Conservation (phyloP, 2,113 vertebrate genomes). For the Gallinago paraguaiae region DNA sequence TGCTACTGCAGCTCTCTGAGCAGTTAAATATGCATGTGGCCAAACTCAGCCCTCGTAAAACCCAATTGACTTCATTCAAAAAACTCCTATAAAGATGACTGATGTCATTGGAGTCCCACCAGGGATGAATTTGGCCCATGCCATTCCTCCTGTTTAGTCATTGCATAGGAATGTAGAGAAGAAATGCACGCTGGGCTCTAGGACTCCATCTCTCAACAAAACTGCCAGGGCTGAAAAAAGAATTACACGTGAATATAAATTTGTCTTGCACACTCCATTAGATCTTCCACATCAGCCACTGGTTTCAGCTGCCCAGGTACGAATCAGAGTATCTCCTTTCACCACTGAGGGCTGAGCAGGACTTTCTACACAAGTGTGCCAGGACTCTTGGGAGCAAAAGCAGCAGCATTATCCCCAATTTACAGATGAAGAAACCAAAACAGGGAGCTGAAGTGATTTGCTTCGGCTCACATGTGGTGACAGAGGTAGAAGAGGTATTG, state of each 20-base stretch:
- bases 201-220: slow-evolving; percentile 46
- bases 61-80: slow-evolving; percentile 44
- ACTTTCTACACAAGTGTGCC: background rate
- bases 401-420: background rate
- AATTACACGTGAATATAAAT: slow-evolving; percentile 20
- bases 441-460: background rate
- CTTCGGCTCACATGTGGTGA: slow-evolving; percentile 1
- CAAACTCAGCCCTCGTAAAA: slow-evolving; percentile 37
- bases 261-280: background rate
- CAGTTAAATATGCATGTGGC: slow-evolving; percentile 5
- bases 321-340: background rate
- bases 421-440: background rate
- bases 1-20: slow-evolving; percentile 2
- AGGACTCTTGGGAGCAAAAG: background rate
- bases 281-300: background rate
- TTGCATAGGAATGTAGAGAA: slow-evolving; percentile 55
- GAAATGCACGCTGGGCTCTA: slow-evolving; percentile 39
- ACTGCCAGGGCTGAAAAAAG: slow-evolving; percentile 30
- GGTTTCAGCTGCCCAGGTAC: background rate
- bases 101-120: slow-evolving; percentile 59
- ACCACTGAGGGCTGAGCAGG: background rate
- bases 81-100: slow-evolving; percentile 64
- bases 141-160: slow-evolving; percentile 59
- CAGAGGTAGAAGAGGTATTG: slow-evolving; percentile 23
- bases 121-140: slow-evolving; percentile 57